Evolutionary conservation across 2,888 invertebrate species (phyloP), one percentile per base, ranked within the genome.

Genomic region (Diogma glabrata): DNA sequence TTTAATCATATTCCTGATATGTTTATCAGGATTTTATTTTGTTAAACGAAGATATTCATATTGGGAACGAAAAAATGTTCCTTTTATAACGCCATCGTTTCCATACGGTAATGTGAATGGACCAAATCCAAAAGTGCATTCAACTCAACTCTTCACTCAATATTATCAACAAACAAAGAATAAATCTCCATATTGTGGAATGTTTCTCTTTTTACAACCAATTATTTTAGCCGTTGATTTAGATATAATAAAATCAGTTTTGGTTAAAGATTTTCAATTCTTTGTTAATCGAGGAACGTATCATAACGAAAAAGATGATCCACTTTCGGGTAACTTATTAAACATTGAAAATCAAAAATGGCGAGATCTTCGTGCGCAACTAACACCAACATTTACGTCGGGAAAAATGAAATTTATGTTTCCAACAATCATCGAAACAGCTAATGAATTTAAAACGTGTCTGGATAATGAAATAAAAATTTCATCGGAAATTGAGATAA

Each of bases 371-470:
- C 71, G 84, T n/a, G 57, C 73, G 1, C 81, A 81, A 58, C 65
- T 84, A 59, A 75, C 82, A 1, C 79, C 83, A 0, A 75, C 79
- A 0, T 85, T 83, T 61, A 77, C 83, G 1, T 74, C 81, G 0
- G 79, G 78, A 7, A 83, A 82, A 64, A 64, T 84, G 47, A 83
- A 79, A 62, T 72, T 67, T 3, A 80, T 83, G 78, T 81, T 79
- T 57, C 70, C 70, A 1, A 73, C 77, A 1, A 74, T 82, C 10
- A 71, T 76, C 33, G 68, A 74, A 26, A 76, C 79, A 51, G 77
- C 77, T 1, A 64, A 72, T 12, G 71, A 75, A 52, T 72, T 81
- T 57, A 61, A 72, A 3, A 60, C 64, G 4, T 72, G 75, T 51
- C 66, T 75, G 7, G 63, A 70, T 7, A 9, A 19, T 50, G 62